phyloP scores from a whole-genome alignment of 2,888 invertebrate species.

The Polymixis lichenea region DNA sequence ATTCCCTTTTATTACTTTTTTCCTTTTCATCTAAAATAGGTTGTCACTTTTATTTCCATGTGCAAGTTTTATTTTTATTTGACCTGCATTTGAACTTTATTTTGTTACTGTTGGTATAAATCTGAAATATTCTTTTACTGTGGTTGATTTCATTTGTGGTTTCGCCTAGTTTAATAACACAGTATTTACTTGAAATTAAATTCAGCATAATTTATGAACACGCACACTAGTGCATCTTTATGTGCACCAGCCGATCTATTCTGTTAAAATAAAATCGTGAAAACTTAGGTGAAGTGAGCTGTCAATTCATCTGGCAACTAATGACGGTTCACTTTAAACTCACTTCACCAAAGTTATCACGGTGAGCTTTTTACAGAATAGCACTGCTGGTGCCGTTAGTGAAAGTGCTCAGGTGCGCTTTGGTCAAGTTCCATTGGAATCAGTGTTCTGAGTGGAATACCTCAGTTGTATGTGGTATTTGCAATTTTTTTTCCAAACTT shows the following conservation, averaged over 20 bases:
- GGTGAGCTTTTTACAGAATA: too few species aligned
- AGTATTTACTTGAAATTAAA: background rate
- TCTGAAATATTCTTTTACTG: background rate
- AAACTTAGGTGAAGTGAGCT: too few species aligned
- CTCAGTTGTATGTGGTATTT: too few species aligned
- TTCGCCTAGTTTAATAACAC: background rate
- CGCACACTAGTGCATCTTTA: background rate
- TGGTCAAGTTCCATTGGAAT: too few species aligned
- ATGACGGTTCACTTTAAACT: too few species aligned
- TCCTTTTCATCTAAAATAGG: constrained; percentile 21
- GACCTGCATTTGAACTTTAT: background rate
- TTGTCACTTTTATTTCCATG: constrained; percentile 14
- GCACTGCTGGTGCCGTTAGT: too few species aligned
- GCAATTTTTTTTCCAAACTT: background rate
- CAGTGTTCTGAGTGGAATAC: too few species aligned
- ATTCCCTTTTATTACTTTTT: constrained; percentile 16
- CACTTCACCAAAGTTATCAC: too few species aligned
- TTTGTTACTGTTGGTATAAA: constrained; percentile 6
- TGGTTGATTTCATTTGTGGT: background rate
- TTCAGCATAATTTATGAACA: background rate
- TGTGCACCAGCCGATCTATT: too few species aligned
- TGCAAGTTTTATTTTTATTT: background rate
- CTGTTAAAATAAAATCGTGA: too few species aligned
- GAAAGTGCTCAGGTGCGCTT: too few species aligned
- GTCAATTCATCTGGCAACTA: too few species aligned